phyloP scores from a whole-genome alignment of 2,113 vertebrate genomes.

The Rutilus rutilus region DNA sequence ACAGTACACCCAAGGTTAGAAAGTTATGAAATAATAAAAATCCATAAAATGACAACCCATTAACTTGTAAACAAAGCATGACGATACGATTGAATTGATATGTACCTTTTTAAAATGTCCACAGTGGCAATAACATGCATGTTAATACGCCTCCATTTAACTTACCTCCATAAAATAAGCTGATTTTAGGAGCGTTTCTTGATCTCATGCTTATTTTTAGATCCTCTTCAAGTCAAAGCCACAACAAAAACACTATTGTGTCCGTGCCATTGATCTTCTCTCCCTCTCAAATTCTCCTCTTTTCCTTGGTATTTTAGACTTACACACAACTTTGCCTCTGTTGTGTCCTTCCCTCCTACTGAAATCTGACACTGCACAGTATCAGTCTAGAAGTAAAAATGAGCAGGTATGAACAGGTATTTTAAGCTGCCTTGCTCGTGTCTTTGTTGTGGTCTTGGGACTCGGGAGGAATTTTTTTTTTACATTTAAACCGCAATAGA shows the following conservation, averaged over 20 bases:
- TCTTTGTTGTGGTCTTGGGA: background rate
- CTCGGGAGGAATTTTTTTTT: background rate
- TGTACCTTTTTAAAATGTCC: background rate
- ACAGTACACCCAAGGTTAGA: background rate
- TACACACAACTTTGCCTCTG: conserved; percentile 15
- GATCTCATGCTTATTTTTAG: conserved; percentile 24
- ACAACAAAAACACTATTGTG: conserved; percentile 1
- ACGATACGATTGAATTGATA: background rate
- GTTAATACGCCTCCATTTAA: background rate
- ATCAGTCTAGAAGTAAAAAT: background rate
- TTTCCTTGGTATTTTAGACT: conserved; percentile 25
- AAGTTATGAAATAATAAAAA: background rate
- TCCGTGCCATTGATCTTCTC: background rate
- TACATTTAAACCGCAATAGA: background rate
- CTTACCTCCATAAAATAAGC: conserved; percentile 30
- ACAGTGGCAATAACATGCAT: background rate
- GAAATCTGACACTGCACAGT: conserved; percentile 26
- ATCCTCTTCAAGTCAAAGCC: background rate
- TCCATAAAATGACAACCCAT: background rate
- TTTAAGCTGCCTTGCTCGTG: background rate
- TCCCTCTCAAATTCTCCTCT: background rate
- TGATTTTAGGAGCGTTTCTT: conserved; percentile 26
- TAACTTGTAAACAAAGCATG: background rate
- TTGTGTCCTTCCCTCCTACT: conserved; percentile 22
- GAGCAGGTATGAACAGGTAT: background rate